Base-by-base conservation (phyloP, 1,140 invertebrate genomes). In the Panulirus ornatus region DNA sequence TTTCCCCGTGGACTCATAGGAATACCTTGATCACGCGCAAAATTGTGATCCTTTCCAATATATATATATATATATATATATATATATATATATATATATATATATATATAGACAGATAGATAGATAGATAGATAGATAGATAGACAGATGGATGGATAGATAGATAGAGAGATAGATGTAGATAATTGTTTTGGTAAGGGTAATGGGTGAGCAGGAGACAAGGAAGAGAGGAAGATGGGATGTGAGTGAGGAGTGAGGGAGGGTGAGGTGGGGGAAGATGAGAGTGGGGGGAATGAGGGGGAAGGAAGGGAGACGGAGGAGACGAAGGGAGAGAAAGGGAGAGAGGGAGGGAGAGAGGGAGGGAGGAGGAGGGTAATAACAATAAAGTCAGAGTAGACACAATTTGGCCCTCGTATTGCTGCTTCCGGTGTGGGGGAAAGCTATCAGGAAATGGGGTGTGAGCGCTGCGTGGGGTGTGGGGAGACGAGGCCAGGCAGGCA, bases 371-470 rank as follows among this genome's bases (percentile, higher is more conserved):
- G 6, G 78, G 44, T 51, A 70, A 84, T 84, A 84, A 84, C 82
- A 84, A 84, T 84, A 84, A 71, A 84, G 82, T 58, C 58, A 58
- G 70, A 84, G 82, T 84, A 84, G 82, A 84, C 82, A 84, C 82
- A 84, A 84, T 84, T 84, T 84, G 82, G 81, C 81, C 82, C 82
- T 84, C 58, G 58, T 70, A 84, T 42, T 84, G 82, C 42, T 84
- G 70, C 82, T 84, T 84, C 82, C 82, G 82, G 63, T 38, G 58
- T 22, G 66, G 51, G 44, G 81, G 81, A 83, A 66, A n/a, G 42
- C 38, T 54, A 83, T 66, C 58, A 34, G 58, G 81, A 66, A 66
- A 66, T 34, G n/a, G 81, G 81, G 81, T 63, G 81, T 58, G 51
- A 66, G 81, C 63, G 30, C 11, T 3, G 47, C 38, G 27, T 16